A percentile compares a stretch with the other conserved stretches of the same genome.
phyloP scores from a whole-genome alignment of 2,888 invertebrate species.

The Camponotus fellah region DNA sequence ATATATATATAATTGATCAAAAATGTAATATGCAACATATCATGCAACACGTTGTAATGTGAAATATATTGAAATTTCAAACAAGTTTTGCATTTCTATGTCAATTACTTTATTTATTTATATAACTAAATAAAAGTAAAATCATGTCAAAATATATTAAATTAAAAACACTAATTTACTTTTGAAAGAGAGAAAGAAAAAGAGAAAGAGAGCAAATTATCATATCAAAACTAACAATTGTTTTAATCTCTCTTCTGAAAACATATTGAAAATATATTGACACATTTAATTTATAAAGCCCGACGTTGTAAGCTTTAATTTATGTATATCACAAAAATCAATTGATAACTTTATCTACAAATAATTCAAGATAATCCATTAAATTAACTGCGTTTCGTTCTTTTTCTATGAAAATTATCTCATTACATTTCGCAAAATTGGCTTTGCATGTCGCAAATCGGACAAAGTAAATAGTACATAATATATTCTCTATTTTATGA shows the following conservation, averaged over 20 bases:
- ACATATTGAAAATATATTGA: not conserved
- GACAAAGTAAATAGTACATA: slow-evolving; percentile 25
- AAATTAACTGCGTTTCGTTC: not conserved
- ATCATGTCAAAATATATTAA: not conserved
- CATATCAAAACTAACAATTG: slow-evolving; percentile 1
- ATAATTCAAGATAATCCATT: not conserved
- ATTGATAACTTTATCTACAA: slow-evolving; percentile 9
- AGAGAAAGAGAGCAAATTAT: not conserved
- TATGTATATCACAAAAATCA: not conserved
- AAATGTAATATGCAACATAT: not conserved
- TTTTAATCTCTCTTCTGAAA: not conserved
- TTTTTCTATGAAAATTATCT: slow-evolving; percentile 4
- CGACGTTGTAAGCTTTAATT: not conserved
- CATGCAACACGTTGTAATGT: not conserved
- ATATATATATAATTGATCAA: not conserved
- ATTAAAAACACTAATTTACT: not conserved
- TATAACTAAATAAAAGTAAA: not conserved
- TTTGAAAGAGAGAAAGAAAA: not conserved
- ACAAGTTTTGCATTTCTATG: not conserved
- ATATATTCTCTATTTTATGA: slow-evolving; percentile 27
- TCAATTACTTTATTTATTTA: slow-evolving; percentile 2
- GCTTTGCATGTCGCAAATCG: slow-evolving; percentile 17
- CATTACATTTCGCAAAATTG: slow-evolving; percentile 32
- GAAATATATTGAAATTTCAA: slow-evolving; percentile 4
- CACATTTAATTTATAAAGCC: not conserved